phyloP scores from a whole-genome alignment of 2,113 vertebrate species.

The Bos javanicus region DNA sequence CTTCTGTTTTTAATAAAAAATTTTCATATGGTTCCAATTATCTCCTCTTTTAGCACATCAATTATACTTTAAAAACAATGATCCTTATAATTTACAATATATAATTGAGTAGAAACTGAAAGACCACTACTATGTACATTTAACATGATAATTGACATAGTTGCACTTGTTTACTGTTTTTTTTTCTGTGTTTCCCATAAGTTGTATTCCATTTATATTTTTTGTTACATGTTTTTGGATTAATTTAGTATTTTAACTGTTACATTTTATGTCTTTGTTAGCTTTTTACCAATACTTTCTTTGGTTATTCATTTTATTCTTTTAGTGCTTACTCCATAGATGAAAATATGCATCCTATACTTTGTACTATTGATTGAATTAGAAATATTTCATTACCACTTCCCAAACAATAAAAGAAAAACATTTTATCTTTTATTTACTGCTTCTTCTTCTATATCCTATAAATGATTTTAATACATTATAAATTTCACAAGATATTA shows the following conservation, averaged over 20 bases:
- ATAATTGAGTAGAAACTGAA: neutral
- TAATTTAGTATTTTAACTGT: neutral
- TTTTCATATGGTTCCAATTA: neutral
- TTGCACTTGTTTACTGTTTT: neutral
- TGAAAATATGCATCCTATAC: neutral
- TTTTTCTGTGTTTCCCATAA: neutral
- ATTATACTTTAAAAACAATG: neutral
- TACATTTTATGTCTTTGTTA: neutral
- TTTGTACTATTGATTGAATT: neutral
- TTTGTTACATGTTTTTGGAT: neutral
- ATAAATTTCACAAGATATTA: neutral
- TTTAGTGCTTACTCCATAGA: neutral
- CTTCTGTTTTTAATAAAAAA: neutral
- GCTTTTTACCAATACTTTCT: neutral
- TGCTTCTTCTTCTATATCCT: neutral
- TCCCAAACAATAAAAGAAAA: neutral
- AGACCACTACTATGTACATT: neutral
- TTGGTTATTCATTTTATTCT: neutral
- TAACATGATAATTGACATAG: neutral
- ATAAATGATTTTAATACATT: neutral
- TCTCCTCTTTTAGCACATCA: neutral
- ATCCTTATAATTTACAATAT: neutral
- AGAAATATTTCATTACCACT: neutral
- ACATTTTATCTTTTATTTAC: neutral
- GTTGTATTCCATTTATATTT: neutral